Evolutionary conservation across 2,888 invertebrate species (phyloP).

Genomic region (Tenthredo notha): DNA sequence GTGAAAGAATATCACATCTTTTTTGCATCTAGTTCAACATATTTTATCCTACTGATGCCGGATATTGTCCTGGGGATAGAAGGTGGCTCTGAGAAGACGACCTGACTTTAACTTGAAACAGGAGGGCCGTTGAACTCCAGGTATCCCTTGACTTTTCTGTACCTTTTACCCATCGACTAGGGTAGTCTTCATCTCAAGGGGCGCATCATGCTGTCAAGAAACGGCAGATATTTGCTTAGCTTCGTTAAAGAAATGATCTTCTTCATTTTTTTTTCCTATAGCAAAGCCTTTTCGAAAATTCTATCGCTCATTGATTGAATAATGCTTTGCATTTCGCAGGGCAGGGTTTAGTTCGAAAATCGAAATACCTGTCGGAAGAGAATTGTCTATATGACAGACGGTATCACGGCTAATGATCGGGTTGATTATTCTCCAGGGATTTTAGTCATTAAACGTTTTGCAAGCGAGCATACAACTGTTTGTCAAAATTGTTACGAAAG

Average conservation of each 20-base stretch:
- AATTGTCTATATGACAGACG: background rate
- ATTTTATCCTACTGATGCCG: slow-evolving; percentile 9
- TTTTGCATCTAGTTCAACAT: background rate
- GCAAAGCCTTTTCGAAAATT: background rate
- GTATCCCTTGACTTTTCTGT: background rate
- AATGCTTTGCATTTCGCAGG: background rate
- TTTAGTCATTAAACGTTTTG: background rate
- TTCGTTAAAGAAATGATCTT: background rate
- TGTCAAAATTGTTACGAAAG: background rate
- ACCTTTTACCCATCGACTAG: background rate
- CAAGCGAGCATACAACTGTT: too few species aligned
- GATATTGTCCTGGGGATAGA: slow-evolving; percentile 8
- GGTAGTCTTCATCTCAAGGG: background rate
- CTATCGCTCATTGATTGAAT: background rate
- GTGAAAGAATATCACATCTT: background rate
- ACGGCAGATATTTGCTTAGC: background rate
- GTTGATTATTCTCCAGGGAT: background rate
- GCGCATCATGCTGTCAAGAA: background rate
- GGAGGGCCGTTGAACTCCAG: background rate
- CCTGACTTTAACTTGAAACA: background rate
- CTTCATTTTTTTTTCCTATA: background rate
- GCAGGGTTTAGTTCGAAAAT: background rate
- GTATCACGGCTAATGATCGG: background rate
- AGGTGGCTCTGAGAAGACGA: background rate
- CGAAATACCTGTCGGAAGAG: background rate